phyloP scores from a whole-genome alignment of 23 tunicate genomes.

The Ciona savignyi region DNA sequence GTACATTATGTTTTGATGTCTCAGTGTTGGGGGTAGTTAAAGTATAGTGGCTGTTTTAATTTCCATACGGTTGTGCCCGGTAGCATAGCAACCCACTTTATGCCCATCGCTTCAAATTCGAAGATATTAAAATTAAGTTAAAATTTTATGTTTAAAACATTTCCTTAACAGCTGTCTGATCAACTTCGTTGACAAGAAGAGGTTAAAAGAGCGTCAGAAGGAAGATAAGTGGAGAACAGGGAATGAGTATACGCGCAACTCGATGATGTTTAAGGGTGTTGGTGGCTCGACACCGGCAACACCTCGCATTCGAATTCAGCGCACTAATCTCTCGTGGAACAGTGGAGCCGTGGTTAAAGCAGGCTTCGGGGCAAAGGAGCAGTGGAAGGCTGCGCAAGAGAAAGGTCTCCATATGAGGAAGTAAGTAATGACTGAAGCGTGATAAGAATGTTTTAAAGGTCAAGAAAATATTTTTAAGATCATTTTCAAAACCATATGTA shows the following conservation, averaged over 20 bases:
- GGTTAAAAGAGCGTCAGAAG: constrained; percentile 45
- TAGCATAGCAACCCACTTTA: too few relatives aligned
- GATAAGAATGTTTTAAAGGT: too few relatives aligned
- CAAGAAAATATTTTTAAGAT: too few relatives aligned
- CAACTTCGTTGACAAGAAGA: constrained; percentile 90
- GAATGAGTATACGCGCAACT: constrained; percentile 21
- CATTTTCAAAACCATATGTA: too few relatives aligned
- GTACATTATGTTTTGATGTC: too few relatives aligned
- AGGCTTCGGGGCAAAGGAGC: constrained; percentile 46
- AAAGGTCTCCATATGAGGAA: constrained; percentile 26
- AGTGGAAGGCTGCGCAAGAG: constrained; percentile 68
- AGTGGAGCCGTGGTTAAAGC: constrained; percentile 7
- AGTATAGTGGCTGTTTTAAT: too few relatives aligned
- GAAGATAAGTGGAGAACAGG: constrained; percentile 39
- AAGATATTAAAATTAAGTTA: too few relatives aligned
- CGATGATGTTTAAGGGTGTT: constrained; percentile 8
- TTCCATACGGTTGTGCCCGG: too few relatives aligned
- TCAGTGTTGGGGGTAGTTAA: too few relatives aligned
- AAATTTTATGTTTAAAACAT: neutral
- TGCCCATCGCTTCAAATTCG: too few relatives aligned
- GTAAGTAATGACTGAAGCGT: too few relatives aligned
- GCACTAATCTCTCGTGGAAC: constrained; percentile 1
- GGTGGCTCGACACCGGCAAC: constrained; percentile 38
- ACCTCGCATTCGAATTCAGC: constrained; percentile 43
- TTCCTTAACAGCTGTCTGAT: constrained; percentile 81